Conservation (phyloP, 2,888 invertebrate genomes). For the Lasioglossum zephyrum region DNA sequence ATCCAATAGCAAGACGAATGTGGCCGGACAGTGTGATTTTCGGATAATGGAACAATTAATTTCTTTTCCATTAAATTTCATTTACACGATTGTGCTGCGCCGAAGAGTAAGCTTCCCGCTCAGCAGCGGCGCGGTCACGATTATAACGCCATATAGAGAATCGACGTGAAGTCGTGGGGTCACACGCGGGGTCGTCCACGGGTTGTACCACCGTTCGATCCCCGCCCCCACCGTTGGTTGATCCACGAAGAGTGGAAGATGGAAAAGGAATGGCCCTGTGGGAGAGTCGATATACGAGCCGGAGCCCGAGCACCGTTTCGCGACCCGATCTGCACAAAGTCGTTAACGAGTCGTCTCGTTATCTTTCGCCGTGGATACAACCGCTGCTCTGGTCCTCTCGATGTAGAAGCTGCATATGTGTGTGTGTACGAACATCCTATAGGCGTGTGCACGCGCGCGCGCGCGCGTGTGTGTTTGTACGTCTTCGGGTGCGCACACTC, state of each 20-base stretch:
- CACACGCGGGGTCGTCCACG: slow-evolving; percentile 67
- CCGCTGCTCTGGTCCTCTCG: not conserved
- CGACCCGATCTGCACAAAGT: slow-evolving; percentile 59
- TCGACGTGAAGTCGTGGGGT: slow-evolving; percentile 67
- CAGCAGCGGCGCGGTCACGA: slow-evolving; percentile 64
- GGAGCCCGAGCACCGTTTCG: slow-evolving; percentile 50
- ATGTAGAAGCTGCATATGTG: not conserved
- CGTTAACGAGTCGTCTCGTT: slow-evolving; percentile 72
- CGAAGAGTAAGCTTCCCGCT: slow-evolving; percentile 55
- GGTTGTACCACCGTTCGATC: slow-evolving; percentile 56
- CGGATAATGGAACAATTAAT: no score
- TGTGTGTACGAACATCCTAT: not conserved
- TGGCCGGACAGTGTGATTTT: no score
- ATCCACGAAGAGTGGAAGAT: slow-evolving; percentile 25
- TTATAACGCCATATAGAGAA: slow-evolving; percentile 70
- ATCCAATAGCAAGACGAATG: not conserved
- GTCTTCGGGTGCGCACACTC: slow-evolving; percentile 1
- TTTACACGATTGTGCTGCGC: not conserved
- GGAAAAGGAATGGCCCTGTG: slow-evolving; percentile 45
- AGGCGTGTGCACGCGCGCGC: not conserved
- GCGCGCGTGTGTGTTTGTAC: not conserved
- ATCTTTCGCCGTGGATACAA: slow-evolving; percentile 59
- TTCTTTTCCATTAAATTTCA: no score
- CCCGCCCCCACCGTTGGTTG: slow-evolving; percentile 26
- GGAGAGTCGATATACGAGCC: slow-evolving; percentile 65